Percentiles rank a stretch among this genome's conserved stretches.
Evolutionary conservation across 2,797 vertebrate species (phyloP).

Genomic region (Buphagus erythrorhynchus): DNA sequence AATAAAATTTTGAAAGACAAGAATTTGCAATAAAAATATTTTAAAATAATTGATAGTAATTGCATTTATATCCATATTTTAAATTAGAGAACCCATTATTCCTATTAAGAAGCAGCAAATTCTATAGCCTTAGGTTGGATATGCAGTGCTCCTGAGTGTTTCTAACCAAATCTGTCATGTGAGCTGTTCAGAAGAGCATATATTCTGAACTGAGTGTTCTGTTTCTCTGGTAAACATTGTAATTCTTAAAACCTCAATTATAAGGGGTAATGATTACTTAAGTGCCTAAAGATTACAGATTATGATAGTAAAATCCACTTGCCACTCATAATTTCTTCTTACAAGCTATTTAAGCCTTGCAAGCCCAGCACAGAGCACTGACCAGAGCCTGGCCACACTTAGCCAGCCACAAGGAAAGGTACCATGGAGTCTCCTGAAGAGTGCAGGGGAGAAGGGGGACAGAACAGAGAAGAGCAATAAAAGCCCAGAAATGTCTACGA

Average conservation of each 20-base stretch:
- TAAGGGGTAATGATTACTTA: neutral
- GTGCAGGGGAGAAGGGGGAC: fast-evolving
- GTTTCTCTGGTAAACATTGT: neutral
- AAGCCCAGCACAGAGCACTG: neutral
- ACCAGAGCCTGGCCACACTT: neutral
- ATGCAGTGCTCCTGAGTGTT: neutral
- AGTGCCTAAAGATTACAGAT: neutral
- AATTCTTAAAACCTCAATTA: neutral
- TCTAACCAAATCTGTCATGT: neutral
- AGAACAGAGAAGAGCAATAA: neutral
- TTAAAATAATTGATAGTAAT: neutral
- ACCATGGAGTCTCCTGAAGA: neutral
- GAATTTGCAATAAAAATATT: neutral
- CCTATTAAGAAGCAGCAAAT: neutral
- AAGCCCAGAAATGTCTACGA: fast-evolving
- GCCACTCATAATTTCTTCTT: neutral
- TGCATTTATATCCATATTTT: neutral
- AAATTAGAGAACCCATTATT: neutral
- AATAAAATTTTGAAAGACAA: neutral
- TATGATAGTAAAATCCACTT: neutral
- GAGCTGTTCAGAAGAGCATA: neutral
- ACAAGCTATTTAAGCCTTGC: neutral
- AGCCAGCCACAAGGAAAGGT: neutral
- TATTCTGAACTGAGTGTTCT: neutral
- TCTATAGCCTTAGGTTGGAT: neutral